Percentiles rank a stretch among this genome's conserved stretches.
These are phyloP conservation scores for Musca domestica DNA, from an alignment of 1,140 invertebrate species.

Conservation along the genomic window DNA sequence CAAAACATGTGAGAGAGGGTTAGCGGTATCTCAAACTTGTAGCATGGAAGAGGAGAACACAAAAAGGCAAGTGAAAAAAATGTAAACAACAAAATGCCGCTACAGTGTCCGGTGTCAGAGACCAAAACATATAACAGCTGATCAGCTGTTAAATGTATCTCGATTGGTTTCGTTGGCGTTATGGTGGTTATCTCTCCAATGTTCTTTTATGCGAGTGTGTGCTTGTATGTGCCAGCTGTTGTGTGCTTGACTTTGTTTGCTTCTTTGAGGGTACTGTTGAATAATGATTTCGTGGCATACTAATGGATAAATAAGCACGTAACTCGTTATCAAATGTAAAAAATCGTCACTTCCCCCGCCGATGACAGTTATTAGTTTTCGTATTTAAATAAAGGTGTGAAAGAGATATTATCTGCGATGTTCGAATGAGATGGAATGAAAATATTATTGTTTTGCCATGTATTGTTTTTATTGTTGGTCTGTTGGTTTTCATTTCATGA, in stretches of 20 bases:
- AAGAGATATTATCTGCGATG: not conserved
- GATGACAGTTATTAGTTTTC: too few relatives aligned
- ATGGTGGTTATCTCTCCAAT: too few relatives aligned
- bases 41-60: too few relatives aligned
- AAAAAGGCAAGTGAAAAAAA: too few relatives aligned
- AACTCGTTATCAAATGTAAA: not conserved
- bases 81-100: conserved; percentile 4
- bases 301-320: not conserved
- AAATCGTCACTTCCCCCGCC: not conserved
- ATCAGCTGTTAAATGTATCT: conserved; percentile 21
- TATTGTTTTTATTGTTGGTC: too few relatives aligned
- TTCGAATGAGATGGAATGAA: not conserved
- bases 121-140: conserved; percentile 4
- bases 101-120: not conserved
- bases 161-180: too few relatives aligned
- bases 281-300: conserved; percentile 14
- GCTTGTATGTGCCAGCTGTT: not conserved
- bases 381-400: not conserved
- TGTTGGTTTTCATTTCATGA: too few relatives aligned
- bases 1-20: too few relatives aligned
- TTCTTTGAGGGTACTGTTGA: not conserved
- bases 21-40: too few relatives aligned
- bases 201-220: too few relatives aligned
- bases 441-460: conserved; percentile 11
- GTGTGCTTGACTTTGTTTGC: not conserved